Conservation (phyloP, 1,140 invertebrate genomes). For the Phocides pigmalion region DNA sequence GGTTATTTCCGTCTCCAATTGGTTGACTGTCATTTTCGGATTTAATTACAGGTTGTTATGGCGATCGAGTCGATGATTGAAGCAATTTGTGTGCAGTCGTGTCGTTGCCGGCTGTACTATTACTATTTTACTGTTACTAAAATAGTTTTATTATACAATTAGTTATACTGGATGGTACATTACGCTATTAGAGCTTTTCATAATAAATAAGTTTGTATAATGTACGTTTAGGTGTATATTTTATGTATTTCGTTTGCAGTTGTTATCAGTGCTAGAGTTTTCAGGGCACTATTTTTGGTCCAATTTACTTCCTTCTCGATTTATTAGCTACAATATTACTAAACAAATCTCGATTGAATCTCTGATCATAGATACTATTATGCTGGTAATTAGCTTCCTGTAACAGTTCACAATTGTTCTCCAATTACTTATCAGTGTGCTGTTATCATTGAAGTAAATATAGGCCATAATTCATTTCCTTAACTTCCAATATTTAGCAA, state of each 20-base stretch:
- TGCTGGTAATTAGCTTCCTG: slow-evolving; percentile 49
- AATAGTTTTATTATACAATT: slow-evolving; percentile 2
- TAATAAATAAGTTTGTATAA: too few relatives aligned
- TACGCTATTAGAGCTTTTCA: too few relatives aligned
- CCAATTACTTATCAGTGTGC: slow-evolving; percentile 46
- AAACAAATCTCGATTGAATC: slow-evolving; percentile 46
- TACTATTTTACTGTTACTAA: slow-evolving; percentile 12
- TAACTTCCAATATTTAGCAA: slow-evolving; percentile 22
- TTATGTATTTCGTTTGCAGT: too few relatives aligned
- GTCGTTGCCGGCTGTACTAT: not conserved
- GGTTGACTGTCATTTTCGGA: slow-evolving; percentile 33
- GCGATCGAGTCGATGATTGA: slow-evolving; percentile 28
- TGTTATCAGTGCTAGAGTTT: not conserved
- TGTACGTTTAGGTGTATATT: too few relatives aligned
- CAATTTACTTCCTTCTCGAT: slow-evolving; percentile 23
- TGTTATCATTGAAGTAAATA: slow-evolving; percentile 38
- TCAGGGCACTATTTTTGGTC: slow-evolving; percentile 1
- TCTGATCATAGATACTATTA: slow-evolving; percentile 47
- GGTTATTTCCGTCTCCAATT: slow-evolving; percentile 36
- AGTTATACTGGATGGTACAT: too few relatives aligned
- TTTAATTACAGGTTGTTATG: slow-evolving; percentile 38
- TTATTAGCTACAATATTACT: slow-evolving; percentile 34
- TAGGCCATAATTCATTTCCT: slow-evolving; percentile 33
- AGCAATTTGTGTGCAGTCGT: slow-evolving; percentile 28
- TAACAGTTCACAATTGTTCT: slow-evolving; percentile 50